These are phyloP conservation scores for Lasioglossum zephyrum DNA, from an alignment of 2,888 invertebrate species.

Conservation along the genomic window DNA sequence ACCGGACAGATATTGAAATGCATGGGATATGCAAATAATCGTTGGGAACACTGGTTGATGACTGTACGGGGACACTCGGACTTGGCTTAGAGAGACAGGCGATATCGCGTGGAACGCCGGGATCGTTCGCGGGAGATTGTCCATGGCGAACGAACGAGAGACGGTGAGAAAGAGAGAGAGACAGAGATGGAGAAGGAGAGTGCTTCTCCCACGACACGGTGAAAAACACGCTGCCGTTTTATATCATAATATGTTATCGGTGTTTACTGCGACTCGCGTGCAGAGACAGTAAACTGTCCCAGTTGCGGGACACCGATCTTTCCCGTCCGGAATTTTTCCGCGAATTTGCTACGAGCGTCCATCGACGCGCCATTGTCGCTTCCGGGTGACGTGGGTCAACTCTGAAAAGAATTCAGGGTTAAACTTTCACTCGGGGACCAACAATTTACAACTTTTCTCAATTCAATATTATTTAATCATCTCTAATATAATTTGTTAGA, in stretches of 20 bases:
- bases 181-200: neutral
- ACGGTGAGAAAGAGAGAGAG: neutral
- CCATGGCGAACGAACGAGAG: neutral
- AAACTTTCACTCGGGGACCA: too few species aligned
- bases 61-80: constrained; percentile 36
- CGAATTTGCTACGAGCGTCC: neutral
- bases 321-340: neutral
- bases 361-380: neutral
- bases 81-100: constrained; percentile 41
- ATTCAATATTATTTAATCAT: too few species aligned
- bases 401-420: neutral
- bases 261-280: constrained; percentile 40
- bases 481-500: too few species aligned
- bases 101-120: constrained; percentile 26
- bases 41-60: constrained; percentile 53
- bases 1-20: constrained; percentile 66
- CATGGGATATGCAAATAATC: constrained; percentile 66
- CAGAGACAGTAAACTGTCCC: constrained; percentile 29
- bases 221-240: constrained; percentile 38
- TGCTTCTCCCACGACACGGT: constrained; percentile 50
- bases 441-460: too few species aligned
- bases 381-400: constrained; percentile 27
- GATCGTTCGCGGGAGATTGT: constrained; percentile 18
- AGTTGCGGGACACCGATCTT: constrained; percentile 22
- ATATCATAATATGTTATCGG: constrained; percentile 52